Evolutionary conservation across 2,888 invertebrate genomes (phyloP).

Genomic region (Pyralis farinalis): DNA sequence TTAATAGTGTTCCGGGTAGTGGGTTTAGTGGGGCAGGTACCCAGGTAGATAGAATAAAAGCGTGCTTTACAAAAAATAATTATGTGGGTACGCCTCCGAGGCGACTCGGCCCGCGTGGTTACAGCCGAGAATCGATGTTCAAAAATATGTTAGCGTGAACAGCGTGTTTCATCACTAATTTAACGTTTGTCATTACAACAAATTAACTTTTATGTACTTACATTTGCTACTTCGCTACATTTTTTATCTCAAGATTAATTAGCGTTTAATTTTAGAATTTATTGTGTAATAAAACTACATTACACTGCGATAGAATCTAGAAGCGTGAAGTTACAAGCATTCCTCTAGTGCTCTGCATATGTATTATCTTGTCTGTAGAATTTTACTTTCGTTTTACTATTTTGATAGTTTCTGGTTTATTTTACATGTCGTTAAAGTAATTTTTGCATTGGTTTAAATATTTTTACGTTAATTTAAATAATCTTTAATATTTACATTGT

Average conservation of each 20-base stretch:
- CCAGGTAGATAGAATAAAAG: slow-evolving; percentile 60
- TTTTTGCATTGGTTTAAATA: too few relatives aligned
- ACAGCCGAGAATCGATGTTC: not conserved
- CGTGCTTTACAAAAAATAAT: slow-evolving; percentile 36
- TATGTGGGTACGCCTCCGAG: slow-evolving; percentile 2
- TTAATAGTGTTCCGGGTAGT: slow-evolving; percentile 74
- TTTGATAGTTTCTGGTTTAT: slow-evolving; percentile 9
- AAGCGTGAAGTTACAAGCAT: slow-evolving; percentile 36
- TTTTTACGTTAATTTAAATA: too few relatives aligned
- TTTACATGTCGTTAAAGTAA: not conserved
- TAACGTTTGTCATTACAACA: not conserved
- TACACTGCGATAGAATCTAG: slow-evolving; percentile 17
- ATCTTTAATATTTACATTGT: not conserved
- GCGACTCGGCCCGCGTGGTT: not conserved
- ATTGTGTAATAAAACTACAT: slow-evolving; percentile 19
- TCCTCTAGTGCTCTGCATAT: slow-evolving; percentile 25
- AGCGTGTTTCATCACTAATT: not conserved
- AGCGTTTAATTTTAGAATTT: slow-evolving; percentile 32
- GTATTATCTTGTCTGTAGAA: not conserved
- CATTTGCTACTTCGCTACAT: slow-evolving; percentile 24
- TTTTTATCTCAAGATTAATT: slow-evolving; percentile 30
- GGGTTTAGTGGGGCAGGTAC: slow-evolving; percentile 62
- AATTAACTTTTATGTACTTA: slow-evolving; percentile 3
- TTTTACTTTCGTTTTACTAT: slow-evolving; percentile 11
- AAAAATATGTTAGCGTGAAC: not conserved